These are phyloP conservation scores for Spatulosminthurus flaviceps DNA, from an alignment of 2,888 invertebrate species.

Conservation along the genomic window DNA sequence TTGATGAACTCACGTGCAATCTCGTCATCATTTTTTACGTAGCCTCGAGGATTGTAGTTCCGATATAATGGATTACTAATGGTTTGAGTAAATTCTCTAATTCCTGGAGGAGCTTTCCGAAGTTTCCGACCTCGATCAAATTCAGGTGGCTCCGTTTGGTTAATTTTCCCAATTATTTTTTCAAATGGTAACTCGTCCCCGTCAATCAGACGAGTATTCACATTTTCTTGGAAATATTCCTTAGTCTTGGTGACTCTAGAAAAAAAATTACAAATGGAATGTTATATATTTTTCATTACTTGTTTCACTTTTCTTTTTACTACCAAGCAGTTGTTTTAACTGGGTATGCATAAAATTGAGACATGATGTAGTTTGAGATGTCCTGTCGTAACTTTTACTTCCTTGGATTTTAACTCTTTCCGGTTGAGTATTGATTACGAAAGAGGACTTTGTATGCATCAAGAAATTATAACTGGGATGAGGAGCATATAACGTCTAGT, in stretches of 20 bases:
- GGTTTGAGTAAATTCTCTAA: constrained; percentile 43
- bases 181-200: constrained; percentile 15
- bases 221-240: constrained; percentile 10
- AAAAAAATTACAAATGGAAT: background rate
- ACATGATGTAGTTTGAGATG: too few species aligned
- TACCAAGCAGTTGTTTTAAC: too few species aligned
- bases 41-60: constrained; percentile 54
- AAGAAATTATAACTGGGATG: too few species aligned
- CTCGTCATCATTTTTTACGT: constrained; percentile 56
- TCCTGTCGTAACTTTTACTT: too few species aligned
- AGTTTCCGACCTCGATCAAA: constrained; percentile 41
- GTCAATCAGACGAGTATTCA: background rate
- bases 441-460: too few species aligned
- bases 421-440: too few species aligned
- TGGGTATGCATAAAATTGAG: too few species aligned
- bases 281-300: background rate
- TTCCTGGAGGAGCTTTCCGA: constrained; percentile 30
- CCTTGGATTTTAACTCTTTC: too few species aligned
- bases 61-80: constrained; percentile 58
- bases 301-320: background rate
- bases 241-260: background rate
- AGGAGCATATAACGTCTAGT: too few species aligned
- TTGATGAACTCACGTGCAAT: constrained; percentile 51
- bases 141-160: constrained; percentile 18
- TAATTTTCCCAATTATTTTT: constrained; percentile 43